Conservation (phyloP, 2,797 vertebrate genomes). For the Rhabdomys pumilio region DNA sequence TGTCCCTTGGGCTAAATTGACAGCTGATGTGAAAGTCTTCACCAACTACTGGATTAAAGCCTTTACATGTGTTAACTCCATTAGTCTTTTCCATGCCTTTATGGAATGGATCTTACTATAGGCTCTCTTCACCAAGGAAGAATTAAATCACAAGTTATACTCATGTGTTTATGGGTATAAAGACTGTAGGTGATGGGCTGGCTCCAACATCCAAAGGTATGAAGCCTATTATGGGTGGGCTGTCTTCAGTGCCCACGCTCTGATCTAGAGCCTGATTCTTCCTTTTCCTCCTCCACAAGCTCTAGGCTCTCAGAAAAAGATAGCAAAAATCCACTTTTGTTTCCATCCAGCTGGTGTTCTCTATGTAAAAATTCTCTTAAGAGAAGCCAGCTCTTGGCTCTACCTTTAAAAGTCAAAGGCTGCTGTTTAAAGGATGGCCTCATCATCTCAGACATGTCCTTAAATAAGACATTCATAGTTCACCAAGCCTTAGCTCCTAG, state of each 20-base stretch:
- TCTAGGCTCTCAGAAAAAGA: neutral
- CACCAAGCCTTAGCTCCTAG: neutral
- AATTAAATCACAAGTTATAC: slow-evolving; percentile 44
- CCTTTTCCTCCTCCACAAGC: slow-evolving; percentile 4
- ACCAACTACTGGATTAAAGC: neutral
- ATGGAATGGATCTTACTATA: slow-evolving; percentile 1
- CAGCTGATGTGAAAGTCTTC: neutral
- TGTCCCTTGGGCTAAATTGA: slow-evolving; percentile 8
- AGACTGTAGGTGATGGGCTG: neutral
- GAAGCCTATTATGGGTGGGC: neutral
- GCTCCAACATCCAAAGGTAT: neutral
- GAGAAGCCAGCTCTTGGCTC: neutral
- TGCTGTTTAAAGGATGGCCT: neutral
- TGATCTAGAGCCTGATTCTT: neutral
- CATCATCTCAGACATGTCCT: neutral
- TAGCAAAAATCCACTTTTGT: neutral
- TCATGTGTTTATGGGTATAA: neutral
- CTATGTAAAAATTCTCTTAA: neutral
- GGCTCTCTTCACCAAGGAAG: slow-evolving; percentile 56
- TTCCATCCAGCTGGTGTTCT: neutral
- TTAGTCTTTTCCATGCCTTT: slow-evolving; percentile 49
- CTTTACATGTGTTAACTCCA: neutral
- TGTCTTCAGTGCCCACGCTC: neutral
- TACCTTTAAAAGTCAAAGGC: neutral
- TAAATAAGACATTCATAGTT: neutral